These are phyloP conservation scores for Turdus rufiventris DNA, from an alignment of 2,113 vertebrate species.

Conservation along the genomic window DNA sequence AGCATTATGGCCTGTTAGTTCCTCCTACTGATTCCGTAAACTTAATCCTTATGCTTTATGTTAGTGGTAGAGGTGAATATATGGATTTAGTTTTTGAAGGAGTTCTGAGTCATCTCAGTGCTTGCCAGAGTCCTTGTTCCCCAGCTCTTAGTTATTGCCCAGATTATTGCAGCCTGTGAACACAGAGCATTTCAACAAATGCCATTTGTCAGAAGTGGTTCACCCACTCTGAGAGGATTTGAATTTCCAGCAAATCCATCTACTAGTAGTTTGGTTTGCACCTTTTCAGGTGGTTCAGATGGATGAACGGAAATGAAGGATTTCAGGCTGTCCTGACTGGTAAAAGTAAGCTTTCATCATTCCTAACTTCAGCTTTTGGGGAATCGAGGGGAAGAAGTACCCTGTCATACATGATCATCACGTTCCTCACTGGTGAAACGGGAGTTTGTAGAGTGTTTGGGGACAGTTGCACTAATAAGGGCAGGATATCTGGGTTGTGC, in stretches of 20 bases:
- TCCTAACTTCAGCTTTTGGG: background rate
- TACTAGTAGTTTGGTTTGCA: background rate
- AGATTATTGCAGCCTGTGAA: background rate
- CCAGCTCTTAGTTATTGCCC: background rate
- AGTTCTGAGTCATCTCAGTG: background rate
- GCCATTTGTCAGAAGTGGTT: background rate
- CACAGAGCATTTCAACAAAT: background rate
- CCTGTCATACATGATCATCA: fast-evolving
- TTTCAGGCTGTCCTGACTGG: background rate
- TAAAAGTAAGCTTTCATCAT: background rate
- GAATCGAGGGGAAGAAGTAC: background rate
- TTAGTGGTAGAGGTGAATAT: background rate
- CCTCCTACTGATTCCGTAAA: background rate
- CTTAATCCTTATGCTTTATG: conserved; percentile 26
- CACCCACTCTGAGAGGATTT: background rate
- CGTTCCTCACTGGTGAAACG: background rate
- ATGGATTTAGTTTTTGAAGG: conserved; percentile 33
- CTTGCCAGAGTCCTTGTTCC: background rate
- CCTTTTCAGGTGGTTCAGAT: background rate
- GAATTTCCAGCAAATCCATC: background rate
- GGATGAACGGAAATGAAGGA: background rate
- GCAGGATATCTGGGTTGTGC: background rate
- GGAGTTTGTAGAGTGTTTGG: background rate
- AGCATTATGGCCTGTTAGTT: background rate
- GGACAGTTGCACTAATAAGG: background rate